Base-by-base conservation (phyloP, 1,140 invertebrate species). In the Neodiprion fabricii region DNA sequence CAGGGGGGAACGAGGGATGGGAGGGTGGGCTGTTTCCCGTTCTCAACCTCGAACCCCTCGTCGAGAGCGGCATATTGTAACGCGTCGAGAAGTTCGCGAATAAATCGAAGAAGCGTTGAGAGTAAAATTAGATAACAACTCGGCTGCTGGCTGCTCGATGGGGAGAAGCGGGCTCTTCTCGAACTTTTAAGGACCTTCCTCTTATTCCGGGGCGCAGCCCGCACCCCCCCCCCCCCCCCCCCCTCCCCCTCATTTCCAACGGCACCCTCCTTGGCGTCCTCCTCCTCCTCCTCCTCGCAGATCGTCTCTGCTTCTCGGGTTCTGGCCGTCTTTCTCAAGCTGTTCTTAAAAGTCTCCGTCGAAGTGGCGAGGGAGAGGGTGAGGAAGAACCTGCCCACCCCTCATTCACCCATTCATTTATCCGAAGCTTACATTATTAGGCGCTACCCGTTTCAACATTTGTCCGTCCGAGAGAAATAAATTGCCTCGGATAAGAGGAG, bases 121-220 rank as follows among this genome's bases (percentile, higher is more conserved):
- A 87, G 87, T 88, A 87, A 88, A 88, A 88, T 88, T 88, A 88
- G 87, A 87, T 88, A 88, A 88, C 86, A 87, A 87, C 85, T 87
- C 84, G 79, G 47, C 73, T 68, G 69, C 72, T 73, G 50, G 70
- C 70, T 67, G 50, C 23, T 21, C 12, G n/a, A 28, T 48, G 74
- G 67, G 53, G 67, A 76, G 75, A 73, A 79, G 73, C 73, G 78
- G 78, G 80, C 80, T 84, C 83, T 85, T 83, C 80, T 84, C 81
- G 74, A 87, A 87, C 85, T 88, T 88, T 88, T 86, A 88, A 87
- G 86, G 86, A 86, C 85, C 84, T 83, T 86, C 82, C 83, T 84
- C 82, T 83, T 82, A 81, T 83, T 78, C 77, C 83, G 75, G 79
- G 7, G 23, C 4, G 3, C 68, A 17, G 21, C 21, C 61, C 61